Evolutionary conservation across 2,888 invertebrate genomes (phyloP).

Genomic region (Eulithis testata): DNA sequence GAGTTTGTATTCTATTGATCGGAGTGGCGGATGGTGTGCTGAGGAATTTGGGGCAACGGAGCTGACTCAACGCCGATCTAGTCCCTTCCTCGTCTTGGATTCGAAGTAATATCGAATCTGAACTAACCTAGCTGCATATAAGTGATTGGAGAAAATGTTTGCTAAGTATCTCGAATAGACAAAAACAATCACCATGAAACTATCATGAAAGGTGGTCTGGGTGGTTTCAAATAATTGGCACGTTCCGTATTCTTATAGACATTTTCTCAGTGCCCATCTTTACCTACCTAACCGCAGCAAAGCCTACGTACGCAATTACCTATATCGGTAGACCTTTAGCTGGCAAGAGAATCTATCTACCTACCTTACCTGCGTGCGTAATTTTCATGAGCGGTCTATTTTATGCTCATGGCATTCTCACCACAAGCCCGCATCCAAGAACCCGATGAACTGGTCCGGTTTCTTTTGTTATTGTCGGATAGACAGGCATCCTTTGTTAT

Average conservation of each 20-base stretch:
- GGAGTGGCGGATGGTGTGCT: slow-evolving; percentile 68
- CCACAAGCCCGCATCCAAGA: slow-evolving; percentile 60
- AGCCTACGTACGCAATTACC: background rate
- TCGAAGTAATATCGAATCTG: slow-evolving; percentile 57
- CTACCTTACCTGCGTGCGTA: background rate
- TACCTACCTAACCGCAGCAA: background rate
- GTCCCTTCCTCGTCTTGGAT: slow-evolving; percentile 71
- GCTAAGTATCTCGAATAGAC: background rate
- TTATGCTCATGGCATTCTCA: slow-evolving; percentile 42
- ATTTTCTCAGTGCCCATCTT: background rate
- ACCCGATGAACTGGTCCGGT: slow-evolving; percentile 50
- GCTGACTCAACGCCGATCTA: slow-evolving; percentile 80
- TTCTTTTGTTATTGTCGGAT: slow-evolving; percentile 52
- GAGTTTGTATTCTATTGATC: slow-evolving; percentile 58
- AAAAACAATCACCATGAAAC: background rate
- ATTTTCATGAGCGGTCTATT: slow-evolving; percentile 28
- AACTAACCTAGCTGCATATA: slow-evolving; percentile 15
- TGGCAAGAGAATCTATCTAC: background rate
- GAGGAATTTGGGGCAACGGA: slow-evolving; percentile 79
- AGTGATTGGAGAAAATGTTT: slow-evolving; percentile 15
- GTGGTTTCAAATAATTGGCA: background rate
- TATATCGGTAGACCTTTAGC: background rate
- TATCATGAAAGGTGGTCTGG: background rate
- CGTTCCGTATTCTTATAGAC: background rate
- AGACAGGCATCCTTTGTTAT: slow-evolving; percentile 40